phyloP scores from a whole-genome alignment of 2,113 vertebrate species.

The Albula goreensis region DNA sequence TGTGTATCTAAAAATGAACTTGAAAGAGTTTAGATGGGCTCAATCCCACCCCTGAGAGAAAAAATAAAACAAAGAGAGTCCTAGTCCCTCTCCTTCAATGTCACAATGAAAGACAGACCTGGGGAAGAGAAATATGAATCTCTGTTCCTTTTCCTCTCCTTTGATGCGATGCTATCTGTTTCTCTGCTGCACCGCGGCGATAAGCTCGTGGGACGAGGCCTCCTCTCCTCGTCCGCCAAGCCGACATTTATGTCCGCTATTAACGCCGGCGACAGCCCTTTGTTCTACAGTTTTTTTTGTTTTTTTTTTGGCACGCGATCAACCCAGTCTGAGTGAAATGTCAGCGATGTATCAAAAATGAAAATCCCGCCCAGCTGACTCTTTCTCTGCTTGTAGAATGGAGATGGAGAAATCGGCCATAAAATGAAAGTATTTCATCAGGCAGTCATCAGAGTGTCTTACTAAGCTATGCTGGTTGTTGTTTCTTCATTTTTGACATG shows the following conservation, averaged over 20 bases:
- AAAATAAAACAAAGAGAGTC: slow-evolving; percentile 37
- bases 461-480: too few species aligned
- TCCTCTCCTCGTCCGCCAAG: too few species aligned
- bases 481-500: too few species aligned
- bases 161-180: not conserved
- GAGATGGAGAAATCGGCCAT: too few species aligned
- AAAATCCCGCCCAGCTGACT: too few species aligned
- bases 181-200: not conserved
- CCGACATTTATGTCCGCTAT: slow-evolving; percentile 45
- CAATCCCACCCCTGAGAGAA: not conserved
- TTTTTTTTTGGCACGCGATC: slow-evolving; percentile 47
- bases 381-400: too few species aligned
- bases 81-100: slow-evolving; percentile 64
- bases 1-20: too few species aligned
- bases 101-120: slow-evolving; percentile 57
- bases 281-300: slow-evolving; percentile 53
- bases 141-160: slow-evolving; percentile 16
- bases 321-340: not conserved
- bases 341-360: not conserved
- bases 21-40: too few species aligned
- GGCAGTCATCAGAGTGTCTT: too few species aligned
- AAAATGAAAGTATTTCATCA: too few species aligned
- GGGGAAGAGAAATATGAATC: slow-evolving; percentile 29
- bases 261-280: slow-evolving; percentile 50
- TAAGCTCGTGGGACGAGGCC: not conserved